A percentile compares a stretch with the other conserved stretches of the same genome.
These are phyloP conservation scores for Limenitis camilla DNA, from an alignment of 2,888 invertebrate genomes.

Conservation along the genomic window DNA sequence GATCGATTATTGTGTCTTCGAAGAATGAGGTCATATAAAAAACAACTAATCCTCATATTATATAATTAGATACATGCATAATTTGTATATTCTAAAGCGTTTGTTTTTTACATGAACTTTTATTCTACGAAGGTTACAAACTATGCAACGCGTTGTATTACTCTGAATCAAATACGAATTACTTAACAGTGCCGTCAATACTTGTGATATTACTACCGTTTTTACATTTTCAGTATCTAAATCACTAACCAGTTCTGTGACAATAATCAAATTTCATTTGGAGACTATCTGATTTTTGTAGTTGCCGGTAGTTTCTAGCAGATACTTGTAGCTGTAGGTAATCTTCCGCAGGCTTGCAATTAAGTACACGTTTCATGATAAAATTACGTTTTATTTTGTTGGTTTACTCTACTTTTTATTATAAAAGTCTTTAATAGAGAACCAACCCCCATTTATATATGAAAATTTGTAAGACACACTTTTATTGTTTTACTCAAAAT, in stretches of 20 bases:
- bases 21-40: slow-evolving; percentile 8
- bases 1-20: slow-evolving; percentile 37
- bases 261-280: slow-evolving; percentile 14
- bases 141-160: background rate
- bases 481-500: no score
- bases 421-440: slow-evolving; percentile 14
- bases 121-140: slow-evolving; percentile 2
- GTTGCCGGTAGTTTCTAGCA: slow-evolving; percentile 33
- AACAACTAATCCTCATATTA: background rate
- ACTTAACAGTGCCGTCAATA: slow-evolving; percentile 54
- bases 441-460: no score
- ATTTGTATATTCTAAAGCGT: background rate
- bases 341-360: slow-evolving; percentile 48
- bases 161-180: slow-evolving; percentile 40
- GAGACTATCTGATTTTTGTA: slow-evolving; percentile 32
- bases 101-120: background rate
- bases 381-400: slow-evolving; percentile 9
- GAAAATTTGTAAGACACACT: no score
- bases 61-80: no score
- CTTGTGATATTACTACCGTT: slow-evolving; percentile 55
- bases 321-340: slow-evolving; percentile 42
- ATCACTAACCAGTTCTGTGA: slow-evolving; percentile 33
- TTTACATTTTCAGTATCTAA: slow-evolving; percentile 36
- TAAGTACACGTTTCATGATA: slow-evolving; percentile 42
- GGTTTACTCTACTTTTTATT: slow-evolving; percentile 26